Evolutionary conservation across 2,888 invertebrate genomes (phyloP).

Genomic region (Tachina grossa): DNA sequence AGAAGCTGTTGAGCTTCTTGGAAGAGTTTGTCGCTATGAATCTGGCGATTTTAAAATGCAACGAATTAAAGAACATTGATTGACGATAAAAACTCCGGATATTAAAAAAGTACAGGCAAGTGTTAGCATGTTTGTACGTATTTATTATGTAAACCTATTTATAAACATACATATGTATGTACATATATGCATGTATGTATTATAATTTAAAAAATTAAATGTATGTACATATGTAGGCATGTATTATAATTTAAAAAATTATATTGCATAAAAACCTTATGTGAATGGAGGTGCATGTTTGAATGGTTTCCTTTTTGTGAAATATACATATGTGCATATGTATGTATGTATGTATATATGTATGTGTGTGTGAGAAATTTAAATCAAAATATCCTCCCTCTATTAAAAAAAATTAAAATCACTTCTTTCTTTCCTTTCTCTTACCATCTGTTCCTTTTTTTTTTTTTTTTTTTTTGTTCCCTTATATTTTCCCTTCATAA

Average conservation of each 20-base stretch:
- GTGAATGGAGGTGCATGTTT: neutral
- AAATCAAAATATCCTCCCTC: constrained; percentile 71
- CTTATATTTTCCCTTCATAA: constrained; percentile 60
- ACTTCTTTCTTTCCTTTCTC: constrained; percentile 47
- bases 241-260: neutral
- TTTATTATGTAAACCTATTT: no score
- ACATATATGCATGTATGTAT: no score
- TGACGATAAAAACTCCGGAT: no score
- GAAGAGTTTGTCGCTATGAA: no score
- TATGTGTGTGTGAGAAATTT: neutral
- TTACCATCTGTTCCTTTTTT: constrained; percentile 67
- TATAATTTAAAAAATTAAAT: neutral
- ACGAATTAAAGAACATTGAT: no score
- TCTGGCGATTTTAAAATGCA: no score
- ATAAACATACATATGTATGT: no score
- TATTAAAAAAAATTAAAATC: constrained; percentile 56
- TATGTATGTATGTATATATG: neutral
- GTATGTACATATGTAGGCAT: no score
- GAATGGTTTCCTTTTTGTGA: constrained; percentile 40
- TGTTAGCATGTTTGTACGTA: no score
- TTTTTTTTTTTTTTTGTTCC: constrained; percentile 47
- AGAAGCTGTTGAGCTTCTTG: no score
- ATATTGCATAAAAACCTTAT: neutral
- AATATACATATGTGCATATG: neutral
- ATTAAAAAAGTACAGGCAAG: no score